A percentile compares a stretch with the other conserved stretches of the same genome.
Conservation (phyloP, 1,140 invertebrate species). For the Tetramorium simillimum region DNA sequence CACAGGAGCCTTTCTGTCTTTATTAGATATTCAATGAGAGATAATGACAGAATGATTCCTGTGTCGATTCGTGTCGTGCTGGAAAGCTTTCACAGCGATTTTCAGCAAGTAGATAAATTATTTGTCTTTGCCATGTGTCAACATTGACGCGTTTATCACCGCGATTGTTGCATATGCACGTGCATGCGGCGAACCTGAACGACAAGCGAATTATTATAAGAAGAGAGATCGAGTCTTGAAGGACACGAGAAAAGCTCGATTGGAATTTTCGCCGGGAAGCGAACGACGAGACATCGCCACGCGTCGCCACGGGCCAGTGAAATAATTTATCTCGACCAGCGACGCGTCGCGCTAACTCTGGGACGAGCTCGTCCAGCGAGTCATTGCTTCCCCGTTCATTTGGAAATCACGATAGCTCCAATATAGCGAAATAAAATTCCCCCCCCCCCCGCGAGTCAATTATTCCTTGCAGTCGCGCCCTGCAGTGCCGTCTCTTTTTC, state of each 20-base stretch:
- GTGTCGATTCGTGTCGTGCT: too few relatives aligned
- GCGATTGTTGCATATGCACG: not conserved
- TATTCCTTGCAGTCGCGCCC: not conserved
- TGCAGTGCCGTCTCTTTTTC: too few relatives aligned
- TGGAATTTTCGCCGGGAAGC: not conserved
- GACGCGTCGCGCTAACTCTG: slow-evolving; percentile 28
- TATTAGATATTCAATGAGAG: too few relatives aligned
- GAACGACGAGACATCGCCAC: not conserved
- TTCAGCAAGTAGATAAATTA: not conserved
- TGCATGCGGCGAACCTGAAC: not conserved
- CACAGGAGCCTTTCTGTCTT: too few relatives aligned
- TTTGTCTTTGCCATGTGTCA: not conserved
- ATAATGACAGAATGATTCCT: too few relatives aligned
- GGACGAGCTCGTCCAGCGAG: too few relatives aligned
- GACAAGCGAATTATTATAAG: not conserved
- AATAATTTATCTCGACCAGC: slow-evolving; percentile 30
- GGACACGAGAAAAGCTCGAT: slow-evolving; percentile 12
- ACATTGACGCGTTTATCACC: not conserved
- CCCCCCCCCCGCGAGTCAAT: not conserved
- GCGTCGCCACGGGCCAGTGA: slow-evolving; percentile 26
- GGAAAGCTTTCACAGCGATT: not conserved
- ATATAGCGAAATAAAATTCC: not conserved
- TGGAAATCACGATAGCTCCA: not conserved
- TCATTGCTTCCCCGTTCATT: not conserved
- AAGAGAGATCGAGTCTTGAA: not conserved